Evolutionary conservation across 2,888 invertebrate species (phyloP).

Genomic region (Dorcus hopei): DNA sequence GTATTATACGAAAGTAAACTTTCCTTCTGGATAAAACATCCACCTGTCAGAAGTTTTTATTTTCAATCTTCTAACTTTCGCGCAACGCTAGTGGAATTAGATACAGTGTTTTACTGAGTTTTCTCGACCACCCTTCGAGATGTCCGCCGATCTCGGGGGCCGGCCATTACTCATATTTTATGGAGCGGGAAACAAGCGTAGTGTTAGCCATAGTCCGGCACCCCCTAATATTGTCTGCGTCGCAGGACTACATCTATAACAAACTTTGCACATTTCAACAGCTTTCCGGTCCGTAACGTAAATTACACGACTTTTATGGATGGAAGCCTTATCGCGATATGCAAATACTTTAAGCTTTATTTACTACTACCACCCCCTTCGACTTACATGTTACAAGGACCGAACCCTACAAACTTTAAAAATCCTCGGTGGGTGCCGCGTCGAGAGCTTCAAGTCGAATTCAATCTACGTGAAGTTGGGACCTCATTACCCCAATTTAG

Average conservation of each 20-base stretch:
- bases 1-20: constrained; percentile 15
- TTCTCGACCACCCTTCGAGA: not conserved
- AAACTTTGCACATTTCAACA: constrained; percentile 30
- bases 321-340: constrained; percentile 1
- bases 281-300: constrained; percentile 14
- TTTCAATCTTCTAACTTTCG: constrained; percentile 2
- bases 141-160: not conserved
- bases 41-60: constrained; percentile 20
- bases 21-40: constrained; percentile 12
- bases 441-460: constrained; percentile 25
- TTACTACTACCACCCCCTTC: not conserved
- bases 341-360: not conserved
- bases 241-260: constrained; percentile 26
- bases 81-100: constrained; percentile 1
- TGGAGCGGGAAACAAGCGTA: constrained; percentile 23
- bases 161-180: constrained; percentile 25
- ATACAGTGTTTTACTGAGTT: constrained; percentile 2
- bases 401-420: too few relatives aligned
- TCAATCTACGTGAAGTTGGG: constrained; percentile 36
- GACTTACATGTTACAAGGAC: too few relatives aligned
- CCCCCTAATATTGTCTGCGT: constrained; percentile 18
- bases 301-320: not conserved
- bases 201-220: not conserved
- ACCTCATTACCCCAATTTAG: constrained; percentile 48
- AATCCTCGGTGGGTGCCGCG: not conserved